Evolutionary conservation across 2,888 invertebrate genomes (phyloP).

Genomic region (Drosophila buzzatii): DNA sequence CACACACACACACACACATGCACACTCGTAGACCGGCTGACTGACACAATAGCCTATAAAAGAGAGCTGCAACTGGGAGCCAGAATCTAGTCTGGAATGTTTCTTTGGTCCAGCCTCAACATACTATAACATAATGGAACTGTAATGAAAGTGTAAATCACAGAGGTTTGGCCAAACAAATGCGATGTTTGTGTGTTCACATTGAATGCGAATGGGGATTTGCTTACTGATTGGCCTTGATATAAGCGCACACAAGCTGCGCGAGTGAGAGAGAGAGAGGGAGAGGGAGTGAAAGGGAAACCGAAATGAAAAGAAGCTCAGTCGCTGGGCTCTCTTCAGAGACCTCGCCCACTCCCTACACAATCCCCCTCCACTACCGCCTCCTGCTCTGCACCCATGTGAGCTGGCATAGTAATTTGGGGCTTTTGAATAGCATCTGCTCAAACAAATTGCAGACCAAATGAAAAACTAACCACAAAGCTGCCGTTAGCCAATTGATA

Average conservation of each 20-base stretch:
- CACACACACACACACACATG: conserved; percentile 16
- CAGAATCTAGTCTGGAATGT: conserved; percentile 2
- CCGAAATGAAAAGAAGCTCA: conserved; percentile 13
- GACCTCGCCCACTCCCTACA: not conserved
- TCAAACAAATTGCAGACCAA: conserved; percentile 33
- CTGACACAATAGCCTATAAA: conserved; percentile 19
- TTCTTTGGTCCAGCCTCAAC: conserved; percentile 4
- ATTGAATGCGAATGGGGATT: conserved; percentile 38
- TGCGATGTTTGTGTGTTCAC: conserved; percentile 32
- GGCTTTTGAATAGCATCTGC: conserved; percentile 32
- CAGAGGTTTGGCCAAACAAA: conserved; percentile 48
- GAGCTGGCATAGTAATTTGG: conserved; percentile 17
- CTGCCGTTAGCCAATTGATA: conserved; percentile 33
- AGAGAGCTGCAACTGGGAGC: conserved; percentile 8
- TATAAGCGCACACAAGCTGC: conserved; percentile 13
- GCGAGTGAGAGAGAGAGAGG: conserved; percentile 1
- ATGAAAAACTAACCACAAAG: conserved; percentile 25
- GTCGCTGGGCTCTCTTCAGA: not conserved
- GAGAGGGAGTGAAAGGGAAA: not conserved
- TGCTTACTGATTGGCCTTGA: conserved; percentile 63
- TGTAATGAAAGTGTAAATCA: conserved; percentile 65
- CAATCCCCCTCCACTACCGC: not conserved
- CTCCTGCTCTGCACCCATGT: not conserved
- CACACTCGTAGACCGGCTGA: not conserved
- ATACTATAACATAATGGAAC: conserved; percentile 45